Base-by-base conservation (phyloP, 2,797 vertebrate species). In the Myotis myotis region DNA sequence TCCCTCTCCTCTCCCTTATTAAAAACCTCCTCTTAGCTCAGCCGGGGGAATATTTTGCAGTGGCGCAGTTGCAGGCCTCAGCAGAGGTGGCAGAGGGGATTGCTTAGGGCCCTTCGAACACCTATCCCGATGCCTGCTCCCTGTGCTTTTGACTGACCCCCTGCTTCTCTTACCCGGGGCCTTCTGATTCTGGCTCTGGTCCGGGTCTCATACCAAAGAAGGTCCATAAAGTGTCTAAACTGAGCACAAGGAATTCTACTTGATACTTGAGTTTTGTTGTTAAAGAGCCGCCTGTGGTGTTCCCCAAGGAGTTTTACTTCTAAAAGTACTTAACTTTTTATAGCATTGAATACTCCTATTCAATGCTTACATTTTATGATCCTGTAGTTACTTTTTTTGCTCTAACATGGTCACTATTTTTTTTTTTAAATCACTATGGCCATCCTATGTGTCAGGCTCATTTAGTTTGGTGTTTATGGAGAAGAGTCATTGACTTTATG, bases 321-420 rank as follows among this genome's bases (percentile, higher is more conserved):
- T 81, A 84, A 68, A 81, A 93, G 38, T 33, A 85, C 70, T 75
- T 95, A 85, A 74, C n/a, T 66, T 92, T 95, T 84, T 91, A 92
- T 16, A 83, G 51, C 20, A 17, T 17, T 30, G 9, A 55, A 51
- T 82, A 41, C 30, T 8, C 13, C 22, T 53, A 22, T n/a, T n/a
- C n/a, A n/a, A 36, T 82, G 64, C 87, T 93, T 79, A 70, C 15
- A 53, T 79, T 89, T 96, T 87, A 92, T 66, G 55, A 80, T 64
- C n/a, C 91, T 86, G 6, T 33, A 33, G 38, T 79, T 41, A 72
- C 72, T 87, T 57, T 36, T 49, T 89, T 78, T 89, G 60, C 28
- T 53, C 30, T 57, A 47, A 79, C 5, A 33, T 62, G 57, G 22
- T 83, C 75, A 78, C 15, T 47, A 16, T 8, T n/a, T 71, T 64